Percentiles rank a stretch among this genome's conserved stretches.
phyloP scores from a whole-genome alignment of 2,797 vertebrate genomes.

The Dendrocincla fuliginosa region DNA sequence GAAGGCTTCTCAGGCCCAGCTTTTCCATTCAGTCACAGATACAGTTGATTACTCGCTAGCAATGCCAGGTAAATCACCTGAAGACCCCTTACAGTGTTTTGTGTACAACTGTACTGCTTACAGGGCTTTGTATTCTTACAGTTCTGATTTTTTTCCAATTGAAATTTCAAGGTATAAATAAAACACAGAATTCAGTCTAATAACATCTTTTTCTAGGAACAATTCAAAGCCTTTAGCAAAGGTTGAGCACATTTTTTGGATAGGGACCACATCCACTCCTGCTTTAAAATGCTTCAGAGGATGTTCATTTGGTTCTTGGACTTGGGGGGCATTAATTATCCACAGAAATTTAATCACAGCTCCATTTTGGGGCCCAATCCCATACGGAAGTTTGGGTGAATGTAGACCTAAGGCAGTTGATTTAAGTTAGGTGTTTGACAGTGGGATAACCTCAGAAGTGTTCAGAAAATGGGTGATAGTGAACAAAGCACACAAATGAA shows the following conservation, averaged over 20 bases:
- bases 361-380: neutral
- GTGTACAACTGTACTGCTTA: neutral
- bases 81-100: neutral
- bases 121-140: neutral
- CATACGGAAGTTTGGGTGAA: neutral
- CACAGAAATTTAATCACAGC: neutral
- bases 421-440: neutral
- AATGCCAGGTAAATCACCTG: slow-evolving; percentile 86
- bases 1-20: slow-evolving; percentile 92
- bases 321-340: neutral
- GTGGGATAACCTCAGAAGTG: neutral
- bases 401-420: neutral
- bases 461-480: neutral
- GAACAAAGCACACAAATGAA: neutral
- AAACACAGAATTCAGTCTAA: neutral
- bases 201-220: neutral
- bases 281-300: neutral
- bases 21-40: slow-evolving; percentile 91
- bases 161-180: neutral
- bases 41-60: slow-evolving; percentile 91
- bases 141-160: neutral
- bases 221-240: neutral
- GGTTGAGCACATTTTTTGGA: neutral
- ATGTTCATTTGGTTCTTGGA: neutral
- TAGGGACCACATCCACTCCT: neutral